Evolutionary conservation across 2,113 vertebrate genomes (phyloP).

Genomic region (Grammomys dolichurus): DNA sequence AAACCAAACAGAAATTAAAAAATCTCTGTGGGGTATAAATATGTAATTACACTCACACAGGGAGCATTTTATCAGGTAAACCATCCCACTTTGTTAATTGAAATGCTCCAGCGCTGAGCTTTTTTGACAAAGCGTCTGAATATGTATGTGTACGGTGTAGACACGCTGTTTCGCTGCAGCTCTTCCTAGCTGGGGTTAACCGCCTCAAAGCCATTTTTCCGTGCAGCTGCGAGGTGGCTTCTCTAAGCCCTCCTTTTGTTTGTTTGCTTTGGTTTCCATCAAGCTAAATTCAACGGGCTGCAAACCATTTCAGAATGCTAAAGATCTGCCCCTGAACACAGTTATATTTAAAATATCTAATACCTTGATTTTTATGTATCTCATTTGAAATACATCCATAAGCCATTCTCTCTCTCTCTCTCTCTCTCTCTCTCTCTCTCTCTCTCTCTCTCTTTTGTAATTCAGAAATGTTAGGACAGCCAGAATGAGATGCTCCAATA

Average conservation of each 20-base stretch:
- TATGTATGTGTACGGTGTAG: constrained; percentile 66
- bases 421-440: background rate
- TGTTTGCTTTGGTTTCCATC: constrained; percentile 79
- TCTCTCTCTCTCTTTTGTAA: background rate
- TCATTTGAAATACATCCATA: constrained; percentile 52
- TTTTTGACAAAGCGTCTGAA: constrained; percentile 88
- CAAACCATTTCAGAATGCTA: constrained; percentile 73
- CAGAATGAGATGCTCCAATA: background rate
- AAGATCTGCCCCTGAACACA: constrained; percentile 38
- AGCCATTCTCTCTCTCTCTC: background rate
- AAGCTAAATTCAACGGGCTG: constrained; percentile 63
- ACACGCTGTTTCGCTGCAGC: constrained; percentile 75
- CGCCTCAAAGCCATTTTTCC: constrained; percentile 64
- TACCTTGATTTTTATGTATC: background rate
- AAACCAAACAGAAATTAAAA: constrained; percentile 94
- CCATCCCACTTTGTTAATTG: constrained; percentile 93
- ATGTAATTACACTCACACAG: constrained; percentile 93
- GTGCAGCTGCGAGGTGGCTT: constrained; percentile 69
- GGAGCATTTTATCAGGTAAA: constrained; percentile 94
- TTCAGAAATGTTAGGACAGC: constrained; percentile 33
- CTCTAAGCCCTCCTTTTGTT: constrained; percentile 78
- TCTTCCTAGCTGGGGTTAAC: constrained; percentile 73
- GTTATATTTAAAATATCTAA: constrained; percentile 50
- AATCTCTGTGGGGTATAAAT: constrained; percentile 94
- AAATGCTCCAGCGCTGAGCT: constrained; percentile 88